phyloP scores from a whole-genome alignment of 2,888 invertebrate species.

The Drosophila cognata region DNA sequence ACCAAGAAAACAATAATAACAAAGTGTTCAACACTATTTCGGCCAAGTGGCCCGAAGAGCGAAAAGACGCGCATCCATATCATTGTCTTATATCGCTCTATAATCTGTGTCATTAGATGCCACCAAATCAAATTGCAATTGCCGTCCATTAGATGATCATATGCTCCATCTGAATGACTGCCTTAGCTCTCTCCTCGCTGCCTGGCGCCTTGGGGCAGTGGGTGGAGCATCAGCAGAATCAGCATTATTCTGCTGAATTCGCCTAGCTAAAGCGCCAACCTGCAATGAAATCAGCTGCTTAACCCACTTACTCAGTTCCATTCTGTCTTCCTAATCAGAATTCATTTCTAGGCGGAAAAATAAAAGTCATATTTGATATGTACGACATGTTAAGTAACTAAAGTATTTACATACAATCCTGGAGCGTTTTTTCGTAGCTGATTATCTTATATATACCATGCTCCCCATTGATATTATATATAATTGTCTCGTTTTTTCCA shows the following conservation, averaged over 20 bases:
- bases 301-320: neutral
- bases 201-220: slow-evolving; percentile 14
- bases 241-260: slow-evolving; percentile 3
- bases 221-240: slow-evolving; percentile 8
- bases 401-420: neutral
- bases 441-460: neutral
- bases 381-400: neutral
- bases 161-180: slow-evolving; percentile 13
- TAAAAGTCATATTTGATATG: neutral
- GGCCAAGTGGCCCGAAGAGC: slow-evolving; percentile 34
- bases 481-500: neutral
- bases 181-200: neutral
- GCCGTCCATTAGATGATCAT: slow-evolving; percentile 21
- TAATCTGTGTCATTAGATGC: slow-evolving; percentile 42
- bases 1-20: slow-evolving; percentile 3
- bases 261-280: neutral
- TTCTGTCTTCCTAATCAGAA: neutral
- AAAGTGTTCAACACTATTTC: slow-evolving; percentile 3
- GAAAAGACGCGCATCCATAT: slow-evolving; percentile 11
- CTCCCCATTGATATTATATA: neutral
- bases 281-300: slow-evolving; percentile 2
- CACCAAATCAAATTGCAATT: slow-evolving; percentile 46
- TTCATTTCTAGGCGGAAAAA: neutral
- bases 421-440: neutral
- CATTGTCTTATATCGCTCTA: slow-evolving; percentile 26